phyloP scores from a whole-genome alignment of 1,140 invertebrate species.

The Tetramorium parvispinum region DNA sequence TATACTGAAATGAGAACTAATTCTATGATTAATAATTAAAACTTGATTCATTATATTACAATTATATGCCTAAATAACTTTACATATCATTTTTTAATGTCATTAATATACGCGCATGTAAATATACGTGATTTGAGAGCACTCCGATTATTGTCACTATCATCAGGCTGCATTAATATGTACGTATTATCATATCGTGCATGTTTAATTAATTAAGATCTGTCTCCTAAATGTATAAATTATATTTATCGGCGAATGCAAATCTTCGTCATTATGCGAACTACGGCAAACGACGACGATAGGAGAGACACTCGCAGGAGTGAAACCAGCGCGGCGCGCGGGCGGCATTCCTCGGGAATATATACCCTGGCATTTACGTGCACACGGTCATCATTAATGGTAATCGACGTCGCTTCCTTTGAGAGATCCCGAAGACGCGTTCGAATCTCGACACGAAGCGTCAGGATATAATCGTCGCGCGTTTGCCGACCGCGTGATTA shows the following conservation, averaged over 20 bases:
- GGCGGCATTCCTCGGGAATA: conserved; percentile 36
- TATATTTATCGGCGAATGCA: conserved; percentile 40
- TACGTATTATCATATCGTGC: conserved; percentile 1
- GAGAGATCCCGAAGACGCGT: conserved; percentile 66
- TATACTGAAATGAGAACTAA: background rate
- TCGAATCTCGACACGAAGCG: conserved; percentile 41
- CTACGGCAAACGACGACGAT: background rate
- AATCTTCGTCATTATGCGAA: conserved; percentile 36
- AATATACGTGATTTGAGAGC: background rate
- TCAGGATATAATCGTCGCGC: conserved; percentile 55
- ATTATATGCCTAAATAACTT: background rate
- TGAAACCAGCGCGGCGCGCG: background rate
- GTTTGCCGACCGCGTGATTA: conserved; percentile 56
- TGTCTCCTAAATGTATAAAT: conserved; percentile 28
- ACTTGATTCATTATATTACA: background rate
- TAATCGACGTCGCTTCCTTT: conserved; percentile 79
- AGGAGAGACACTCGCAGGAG: conserved; percentile 6
- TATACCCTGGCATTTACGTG: conserved; percentile 67
- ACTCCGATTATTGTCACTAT: background rate
- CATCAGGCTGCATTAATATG: background rate
- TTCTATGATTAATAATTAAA: background rate
- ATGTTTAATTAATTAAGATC: conserved; percentile 40
- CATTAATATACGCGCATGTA: background rate
- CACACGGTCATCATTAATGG: conserved; percentile 79
- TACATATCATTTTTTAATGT: background rate